These are phyloP conservation scores for Philopotamus ludificatus DNA, from an alignment of 1,140 invertebrate genomes.

Conservation along the genomic window DNA sequence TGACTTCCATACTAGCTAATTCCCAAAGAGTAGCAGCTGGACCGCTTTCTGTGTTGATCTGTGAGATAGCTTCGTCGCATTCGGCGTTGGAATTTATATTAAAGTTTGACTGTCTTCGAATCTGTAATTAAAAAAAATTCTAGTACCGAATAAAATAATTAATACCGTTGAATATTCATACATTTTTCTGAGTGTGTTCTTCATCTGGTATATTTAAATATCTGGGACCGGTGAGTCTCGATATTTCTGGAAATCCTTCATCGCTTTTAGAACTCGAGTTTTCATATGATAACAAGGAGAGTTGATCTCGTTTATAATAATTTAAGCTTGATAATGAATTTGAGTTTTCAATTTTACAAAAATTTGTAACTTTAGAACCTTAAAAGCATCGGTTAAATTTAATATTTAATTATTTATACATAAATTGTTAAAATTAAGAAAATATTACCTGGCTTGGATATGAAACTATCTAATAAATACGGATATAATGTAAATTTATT, in stretches of 20 bases:
- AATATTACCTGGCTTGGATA: slow-evolving; percentile 51
- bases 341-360: neutral
- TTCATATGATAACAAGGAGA: slow-evolving; percentile 47
- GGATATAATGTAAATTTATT: slow-evolving; percentile 24
- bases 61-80: too few species aligned
- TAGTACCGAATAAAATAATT: too few species aligned
- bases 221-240: slow-evolving; percentile 49
- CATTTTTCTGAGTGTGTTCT: too few species aligned
- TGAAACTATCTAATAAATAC: slow-evolving; percentile 48
- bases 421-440: neutral
- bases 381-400: slow-evolving; percentile 3
- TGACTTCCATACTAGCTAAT: slow-evolving; percentile 28
- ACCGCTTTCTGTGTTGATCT: slow-evolving; percentile 36
- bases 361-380: neutral
- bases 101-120: too few species aligned
- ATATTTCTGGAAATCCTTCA: slow-evolving; percentile 44
- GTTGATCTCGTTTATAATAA: slow-evolving; percentile 42
- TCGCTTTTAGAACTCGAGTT: slow-evolving; percentile 44
- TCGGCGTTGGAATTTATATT: too few species aligned
- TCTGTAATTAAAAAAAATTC: too few species aligned
- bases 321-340: slow-evolving; percentile 41
- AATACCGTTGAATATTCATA: too few species aligned
- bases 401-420: neutral
- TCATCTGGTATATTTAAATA: slow-evolving; percentile 48
- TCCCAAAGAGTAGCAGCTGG: slow-evolving; percentile 34